Conservation (phyloP, 2,888 invertebrate species). For the Caenorhabditis sp. region DNA sequence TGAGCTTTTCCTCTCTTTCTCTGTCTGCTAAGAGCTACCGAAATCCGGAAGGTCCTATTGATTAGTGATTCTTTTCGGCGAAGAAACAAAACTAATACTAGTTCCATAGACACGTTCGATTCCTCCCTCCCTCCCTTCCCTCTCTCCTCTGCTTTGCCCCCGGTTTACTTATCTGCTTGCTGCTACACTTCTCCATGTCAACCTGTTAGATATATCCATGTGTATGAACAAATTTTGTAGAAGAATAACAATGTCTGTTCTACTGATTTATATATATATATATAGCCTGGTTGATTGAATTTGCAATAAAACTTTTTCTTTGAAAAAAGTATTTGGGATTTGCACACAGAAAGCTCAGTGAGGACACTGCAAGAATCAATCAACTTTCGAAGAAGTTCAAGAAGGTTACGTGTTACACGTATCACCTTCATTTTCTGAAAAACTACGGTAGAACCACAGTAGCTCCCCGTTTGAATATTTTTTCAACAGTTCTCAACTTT, state of each 20-base stretch:
- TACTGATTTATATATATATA: conserved; percentile 12
- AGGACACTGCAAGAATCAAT: too few species aligned
- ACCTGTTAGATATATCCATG: conserved; percentile 26
- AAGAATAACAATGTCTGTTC: conserved; percentile 27
- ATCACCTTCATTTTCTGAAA: too few species aligned
- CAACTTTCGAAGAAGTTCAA: too few species aligned
- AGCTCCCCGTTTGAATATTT: too few species aligned
- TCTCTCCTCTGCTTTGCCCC: background rate
- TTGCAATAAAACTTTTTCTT: background rate
- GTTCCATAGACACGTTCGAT: conserved; percentile 52
- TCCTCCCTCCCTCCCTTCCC: background rate
- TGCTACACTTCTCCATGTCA: conserved; percentile 43
- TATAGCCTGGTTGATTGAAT: conserved; percentile 10
- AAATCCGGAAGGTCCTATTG: conserved; percentile 1
- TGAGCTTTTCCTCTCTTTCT: conserved; percentile 8
- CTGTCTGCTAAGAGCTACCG: conserved; percentile 20
- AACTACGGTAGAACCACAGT: too few species aligned
- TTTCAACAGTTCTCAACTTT: too few species aligned
- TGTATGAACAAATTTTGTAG: conserved; percentile 44
- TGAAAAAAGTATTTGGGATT: background rate
- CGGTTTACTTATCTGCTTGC: conserved; percentile 45
- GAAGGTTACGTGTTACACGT: too few species aligned
- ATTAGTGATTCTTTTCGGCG: conserved; percentile 19
- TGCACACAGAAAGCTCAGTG: too few species aligned
- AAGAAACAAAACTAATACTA: conserved; percentile 23